Evolutionary conservation across 1,140 invertebrate species (phyloP), one percentile per base, ranked within the genome.

Genomic region (Pseudoatta argentina): DNA sequence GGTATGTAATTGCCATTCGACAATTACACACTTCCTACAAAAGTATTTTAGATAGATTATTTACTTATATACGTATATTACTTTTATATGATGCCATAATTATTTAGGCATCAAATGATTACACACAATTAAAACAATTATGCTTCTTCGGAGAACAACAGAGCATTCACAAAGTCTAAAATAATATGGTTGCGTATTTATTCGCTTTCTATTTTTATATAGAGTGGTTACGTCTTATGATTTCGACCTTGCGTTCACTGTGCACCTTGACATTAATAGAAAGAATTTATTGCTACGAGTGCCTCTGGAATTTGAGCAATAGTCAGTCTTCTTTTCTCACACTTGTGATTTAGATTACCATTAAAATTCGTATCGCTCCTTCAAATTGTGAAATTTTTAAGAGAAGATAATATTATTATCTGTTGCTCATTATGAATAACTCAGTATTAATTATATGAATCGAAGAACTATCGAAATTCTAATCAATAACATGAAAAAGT

Each of bases 231-330:
- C 5, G 1, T 21, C 51, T 66, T 64, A 51, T 39, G 12, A 72
- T 53, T 21, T 72, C 48, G 4, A 44, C 53, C 76, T 71, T 55
- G 44, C 57, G 18, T 83, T 83, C 57, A 61, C 39, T 53, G 51
- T 27, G 44, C 27, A 78, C 88, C 88, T 89, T 89, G 88, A 78
- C 88, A 83, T 27, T 44, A 88, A 89, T 78, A 53, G 16, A 34
- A 71, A 8, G 44, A 71, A 67, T 76, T 39, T 6, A 14, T 0
- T 39, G 12, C 16, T 30, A 24, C 30, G 30, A 53, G 27, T 12
- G 0, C 14, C 24, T 55, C 24, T 30, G 71, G 81, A 81, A 90
- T 86, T 81, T 75, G 1, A 64, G 10, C n/a, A 48, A 57, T 18
- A 2, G 39, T 73, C 57, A 64, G n/a, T n/a, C n/a, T n/a, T 81